These are phyloP conservation scores for Papilio polytes DNA, from an alignment of 1,140 invertebrate genomes.

Conservation along the genomic window DNA sequence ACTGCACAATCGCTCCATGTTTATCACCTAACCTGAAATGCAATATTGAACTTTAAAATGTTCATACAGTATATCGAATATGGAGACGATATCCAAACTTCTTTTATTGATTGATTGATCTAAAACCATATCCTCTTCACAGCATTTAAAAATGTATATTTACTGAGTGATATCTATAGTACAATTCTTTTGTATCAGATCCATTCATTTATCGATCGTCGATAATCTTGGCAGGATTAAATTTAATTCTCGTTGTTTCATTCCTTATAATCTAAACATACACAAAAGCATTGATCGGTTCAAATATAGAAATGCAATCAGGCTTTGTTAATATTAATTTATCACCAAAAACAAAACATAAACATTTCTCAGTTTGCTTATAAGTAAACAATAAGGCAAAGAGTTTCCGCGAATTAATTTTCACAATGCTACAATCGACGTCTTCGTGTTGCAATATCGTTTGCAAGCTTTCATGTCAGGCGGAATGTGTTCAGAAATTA, in stretches of 20 bases:
- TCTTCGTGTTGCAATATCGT: neutral
- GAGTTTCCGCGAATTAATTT: slow-evolving; percentile 4
- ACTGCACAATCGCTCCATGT: neutral
- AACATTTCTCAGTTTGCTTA: slow-evolving; percentile 16
- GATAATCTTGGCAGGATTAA: slow-evolving; percentile 1
- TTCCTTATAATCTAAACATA: neutral
- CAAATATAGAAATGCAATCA: neutral
- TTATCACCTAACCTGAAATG: neutral
- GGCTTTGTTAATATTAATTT: slow-evolving; percentile 19
- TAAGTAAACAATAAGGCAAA: slow-evolving; percentile 1
- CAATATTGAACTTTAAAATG: neutral
- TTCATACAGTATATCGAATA: neutral
- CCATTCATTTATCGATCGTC: neutral
- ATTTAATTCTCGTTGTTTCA: neutral
- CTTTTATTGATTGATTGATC: neutral
- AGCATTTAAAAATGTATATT: neutral
- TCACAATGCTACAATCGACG: neutral
- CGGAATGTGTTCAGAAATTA: neutral
- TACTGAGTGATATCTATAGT: neutral
- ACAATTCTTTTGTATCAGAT: neutral
- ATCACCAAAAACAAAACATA: slow-evolving; percentile 14
- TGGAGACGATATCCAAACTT: neutral
- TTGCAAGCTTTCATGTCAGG: neutral
- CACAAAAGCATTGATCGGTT: neutral
- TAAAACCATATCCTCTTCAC: neutral